Evolutionary conservation across 1,140 invertebrate species (phyloP).

Genomic region (Habropoda laboriosa): DNA sequence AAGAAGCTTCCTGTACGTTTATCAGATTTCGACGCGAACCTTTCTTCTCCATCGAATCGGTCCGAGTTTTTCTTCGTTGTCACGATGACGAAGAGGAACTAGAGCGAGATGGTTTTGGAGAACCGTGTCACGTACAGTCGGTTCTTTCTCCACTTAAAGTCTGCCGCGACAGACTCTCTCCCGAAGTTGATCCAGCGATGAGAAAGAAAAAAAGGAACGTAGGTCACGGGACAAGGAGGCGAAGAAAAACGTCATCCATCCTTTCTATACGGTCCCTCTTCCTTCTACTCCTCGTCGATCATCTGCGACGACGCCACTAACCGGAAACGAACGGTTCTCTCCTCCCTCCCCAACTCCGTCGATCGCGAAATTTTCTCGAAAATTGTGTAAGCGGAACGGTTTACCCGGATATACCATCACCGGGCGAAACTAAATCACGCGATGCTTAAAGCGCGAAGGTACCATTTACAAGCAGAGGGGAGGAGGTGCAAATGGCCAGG

Average conservation of each 20-base stretch:
- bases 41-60: neutral
- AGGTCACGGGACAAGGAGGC: neutral
- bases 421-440: too few species aligned
- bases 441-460: too few species aligned
- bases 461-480: too few species aligned
- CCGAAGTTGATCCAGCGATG: neutral
- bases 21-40: neutral
- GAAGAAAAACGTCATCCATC: neutral
- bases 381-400: too few species aligned
- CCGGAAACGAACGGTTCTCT: neutral
- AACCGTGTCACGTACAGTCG: conserved; percentile 9
- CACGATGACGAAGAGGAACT: neutral
- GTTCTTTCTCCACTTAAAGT: neutral
- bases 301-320: too few species aligned
- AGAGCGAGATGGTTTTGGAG: neutral
- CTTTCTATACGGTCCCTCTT: neutral
- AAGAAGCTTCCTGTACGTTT: too few species aligned
- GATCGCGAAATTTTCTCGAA: too few species aligned
- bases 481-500: too few species aligned
- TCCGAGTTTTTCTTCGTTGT: neutral
- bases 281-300: neutral
- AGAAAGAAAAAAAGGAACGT: neutral
- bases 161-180: neutral
- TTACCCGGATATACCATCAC: too few species aligned
- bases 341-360: too few species aligned